Base-by-base conservation (phyloP, 2,113 vertebrate genomes). In the Struthidea cinerea region DNA sequence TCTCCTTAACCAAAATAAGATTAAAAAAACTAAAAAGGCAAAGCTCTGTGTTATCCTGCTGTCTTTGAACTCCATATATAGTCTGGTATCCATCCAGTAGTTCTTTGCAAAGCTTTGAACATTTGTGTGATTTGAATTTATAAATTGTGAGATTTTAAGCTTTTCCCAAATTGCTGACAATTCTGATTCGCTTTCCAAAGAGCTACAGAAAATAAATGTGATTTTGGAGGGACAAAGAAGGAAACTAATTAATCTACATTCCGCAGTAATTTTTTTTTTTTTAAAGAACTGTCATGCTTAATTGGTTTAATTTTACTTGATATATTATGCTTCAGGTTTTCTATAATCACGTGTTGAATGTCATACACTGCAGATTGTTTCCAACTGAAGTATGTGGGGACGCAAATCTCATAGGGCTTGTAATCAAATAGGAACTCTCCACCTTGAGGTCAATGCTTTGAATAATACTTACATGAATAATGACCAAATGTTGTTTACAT, bases 61-160 rank as follows among this genome's bases (percentile, higher is more conserved):
- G 70, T 96, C 95, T 95, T 96, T 93, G 86, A 97, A 56, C 81
- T 97, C 89, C 80, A 90, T 93, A 93, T 75, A 93, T 85, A 96
- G 23, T 88, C 93, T 96, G 93, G 84, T 86, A 60, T 95, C 49
- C 37, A 89, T 97, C 93, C 92, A 95, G 71, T 69, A 86, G 78
- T 90, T 87, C 87, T 86, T 93, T 95, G 64, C 86, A 93, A 96
- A 97, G 65, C 82, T 95, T 78, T 92, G 85, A 97, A 95, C 96
- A 97, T 97, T 97, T 98, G 97, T 95, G 80, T 46, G 89, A 95
- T 97, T 97, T 98, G 96, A 97, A 97, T 97, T 96, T 94, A 73
- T 87, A 95, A 95, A 87, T 96, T 83, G 60, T 88, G 78, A 96
- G 93, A 95, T 94, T 86, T 92, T 92, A 94, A 92, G 63, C 64